Base-by-base conservation (phyloP, 2,113 vertebrate species). In the Pardalotus punctatus region DNA sequence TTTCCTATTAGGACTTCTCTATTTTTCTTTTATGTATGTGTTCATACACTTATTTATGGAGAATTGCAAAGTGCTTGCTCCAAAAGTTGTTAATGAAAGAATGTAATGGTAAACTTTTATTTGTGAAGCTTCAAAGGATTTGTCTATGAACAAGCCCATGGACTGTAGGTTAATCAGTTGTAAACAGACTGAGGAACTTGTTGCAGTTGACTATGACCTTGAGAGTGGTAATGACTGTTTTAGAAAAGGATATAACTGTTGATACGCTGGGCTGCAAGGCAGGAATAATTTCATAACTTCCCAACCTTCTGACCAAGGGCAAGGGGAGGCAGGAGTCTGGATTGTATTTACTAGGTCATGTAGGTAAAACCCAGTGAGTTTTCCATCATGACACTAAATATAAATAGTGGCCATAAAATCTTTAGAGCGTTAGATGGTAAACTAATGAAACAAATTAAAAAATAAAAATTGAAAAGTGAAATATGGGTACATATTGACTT, bases 391-490 rank as follows among this genome's bases (percentile, higher is more conserved):
- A 81, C 78, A 69, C 60, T 76, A 69, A 72, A 67, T 65, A 84
- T 82, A 96, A 91, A 89, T 35, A 79, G 21, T 3, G 6, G 13
- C 38, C 73, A 62, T 89, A 88, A 95, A 93, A 81, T 74, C 88
- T 73, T 88, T 29, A 82, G 86, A 93, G 71, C 2, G 0, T 88
- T 83, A 92, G 60, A 88, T 79, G 82, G 72, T 42, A 90, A 94
- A 93, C 93, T 95, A 95, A 91, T 79, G 87, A 88, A 95, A 95
- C 61, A 94, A 94, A 97, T 90, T 60, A 79, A 94, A 95, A 89
- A 45, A 60, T 45, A 93, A 92, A 90, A 93, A 86, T 76, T 78
- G 79, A 78, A 86, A 95, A 93, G 33, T 93, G 80, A 96, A 94
- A 83, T 95, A 94, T 56, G 29, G 45, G 56, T 67, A 56, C 35